Percentiles rank a stretch among this genome's conserved stretches.
Evolutionary conservation across 1,140 invertebrate species (phyloP).

Genomic region (Neuroterus valhalla): DNA sequence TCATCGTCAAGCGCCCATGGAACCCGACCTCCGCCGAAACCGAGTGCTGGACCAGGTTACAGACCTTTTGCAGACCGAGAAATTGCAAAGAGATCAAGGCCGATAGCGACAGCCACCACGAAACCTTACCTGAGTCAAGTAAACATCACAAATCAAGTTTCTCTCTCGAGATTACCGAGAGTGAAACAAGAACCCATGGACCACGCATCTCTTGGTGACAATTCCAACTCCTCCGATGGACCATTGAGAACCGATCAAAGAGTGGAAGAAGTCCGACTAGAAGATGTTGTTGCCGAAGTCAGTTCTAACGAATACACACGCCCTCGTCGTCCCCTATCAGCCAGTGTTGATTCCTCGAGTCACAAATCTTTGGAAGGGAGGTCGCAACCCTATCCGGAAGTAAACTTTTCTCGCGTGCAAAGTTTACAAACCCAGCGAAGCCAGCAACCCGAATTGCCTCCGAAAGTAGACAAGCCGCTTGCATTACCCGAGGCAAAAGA

Average conservation of each 20-base stretch:
- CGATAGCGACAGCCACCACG: slow-evolving; percentile 67
- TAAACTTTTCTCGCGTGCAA: slow-evolving; percentile 45
- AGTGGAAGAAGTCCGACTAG: slow-evolving; percentile 70
- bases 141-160: slow-evolving; percentile 66
- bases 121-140: slow-evolving; percentile 67
- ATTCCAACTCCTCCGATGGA: slow-evolving; percentile 71
- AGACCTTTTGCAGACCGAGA: slow-evolving; percentile 68
- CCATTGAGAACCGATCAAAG: slow-evolving; percentile 69
- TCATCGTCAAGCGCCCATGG: slow-evolving; percentile 64
- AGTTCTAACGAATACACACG: slow-evolving; percentile 67
- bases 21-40: slow-evolving; percentile 62
- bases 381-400: slow-evolving; percentile 51
- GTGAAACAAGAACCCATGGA: slow-evolving; percentile 66
- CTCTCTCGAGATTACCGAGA: slow-evolving; percentile 65
- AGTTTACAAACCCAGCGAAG: slow-evolving; percentile 48
- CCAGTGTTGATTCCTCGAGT: slow-evolving; percentile 54
- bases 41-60: slow-evolving; percentile 63
- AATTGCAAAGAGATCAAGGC: slow-evolving; percentile 64
- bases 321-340: slow-evolving; percentile 57
- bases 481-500: slow-evolving; percentile 4
- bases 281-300: slow-evolving; percentile 70
- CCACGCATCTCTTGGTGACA: slow-evolving; percentile 67
- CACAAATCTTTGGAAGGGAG: slow-evolving; percentile 57
- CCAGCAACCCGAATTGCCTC: slow-evolving; percentile 47
- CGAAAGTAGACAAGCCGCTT: slow-evolving; percentile 44